Base-by-base conservation (phyloP, 1,140 invertebrate genomes). In the Apolygus lucorum region DNA sequence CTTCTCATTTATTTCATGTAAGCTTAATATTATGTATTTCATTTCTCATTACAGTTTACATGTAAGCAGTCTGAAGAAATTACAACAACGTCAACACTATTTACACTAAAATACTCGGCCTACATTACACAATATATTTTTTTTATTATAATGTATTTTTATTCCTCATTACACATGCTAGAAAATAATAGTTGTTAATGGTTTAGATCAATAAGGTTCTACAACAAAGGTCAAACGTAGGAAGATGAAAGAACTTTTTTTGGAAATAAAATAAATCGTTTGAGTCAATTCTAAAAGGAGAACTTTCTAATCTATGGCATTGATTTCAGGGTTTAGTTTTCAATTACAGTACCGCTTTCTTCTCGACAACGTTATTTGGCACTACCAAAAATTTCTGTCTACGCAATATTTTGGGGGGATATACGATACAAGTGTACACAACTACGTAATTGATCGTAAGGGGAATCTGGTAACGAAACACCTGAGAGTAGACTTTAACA, bases 1-100 rank as follows among this genome's bases (percentile, higher is more conserved):
- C 34, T 42, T 42, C 34, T 42, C 34, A 42, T 42, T 42, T 42
- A 8, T 42, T 42, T 42, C 4, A 42, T 17, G 34, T 42, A 8
- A 42, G 34, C 34, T 42, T 42, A 42, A 17, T 42, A 42, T 42
- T 42, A 42, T 42, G 4, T 42, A 17, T n/a, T n/a, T n/a, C 17
- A 42, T 42, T 42, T 42, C 17, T 17, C 34, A 42, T 42, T 42
- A 42, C 34, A 42, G 2, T 11, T 13, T 59, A 59, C 54, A 59
- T 59, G 54, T 59, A 59, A 59, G 54, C 54, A 59, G 54, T 59
- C 54, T 59, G 54, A 59, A 59, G 54, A 59, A 59, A 59, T 59
- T 59, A 59, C 54, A 59, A 59, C 54, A 59, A 59, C 54, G 22
- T 59, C 54, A 59, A 59, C 54, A 4, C 54, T 59, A 59, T 59